These are phyloP conservation scores for Heliconius ismenius DNA, from an alignment of 2,888 invertebrate genomes.

Conservation along the genomic window DNA sequence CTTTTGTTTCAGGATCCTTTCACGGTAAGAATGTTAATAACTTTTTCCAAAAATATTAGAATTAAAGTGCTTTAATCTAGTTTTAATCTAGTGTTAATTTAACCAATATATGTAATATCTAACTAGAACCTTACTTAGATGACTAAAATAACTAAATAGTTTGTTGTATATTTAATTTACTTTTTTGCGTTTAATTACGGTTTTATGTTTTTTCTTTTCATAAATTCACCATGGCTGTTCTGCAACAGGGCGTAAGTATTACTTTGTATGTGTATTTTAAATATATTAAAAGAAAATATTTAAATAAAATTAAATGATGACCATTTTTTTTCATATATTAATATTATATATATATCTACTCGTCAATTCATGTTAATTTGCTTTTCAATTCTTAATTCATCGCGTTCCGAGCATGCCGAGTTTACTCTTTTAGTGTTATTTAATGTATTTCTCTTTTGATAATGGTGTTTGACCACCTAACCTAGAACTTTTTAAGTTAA, in stretches of 20 bases:
- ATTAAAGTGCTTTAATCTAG: neutral
- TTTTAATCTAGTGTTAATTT: too few species aligned
- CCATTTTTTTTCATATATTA: neutral
- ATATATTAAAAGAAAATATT: too few species aligned
- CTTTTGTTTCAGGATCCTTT: constrained; percentile 84
- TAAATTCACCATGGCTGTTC: constrained; percentile 29
- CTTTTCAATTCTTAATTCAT: too few species aligned
- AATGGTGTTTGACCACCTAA: neutral
- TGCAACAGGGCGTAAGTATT: constrained; percentile 47
- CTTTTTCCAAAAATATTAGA: neutral
- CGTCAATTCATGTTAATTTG: too few species aligned
- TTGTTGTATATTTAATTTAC: neutral
- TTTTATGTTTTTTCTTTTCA: constrained; percentile 39
- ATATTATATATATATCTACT: neutral
- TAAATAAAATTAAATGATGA: constrained; percentile 23
- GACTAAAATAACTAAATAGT: neutral
- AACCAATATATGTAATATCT: too few species aligned
- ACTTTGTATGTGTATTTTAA: neutral
- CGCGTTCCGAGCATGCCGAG: too few species aligned
- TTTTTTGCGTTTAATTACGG: neutral
- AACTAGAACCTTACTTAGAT: neutral
- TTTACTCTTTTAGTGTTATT: neutral
- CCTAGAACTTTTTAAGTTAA: too few species aligned
- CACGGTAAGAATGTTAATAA: constrained; percentile 76
- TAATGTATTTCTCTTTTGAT: neutral